These are phyloP conservation scores for Sanderia malayensis DNA, from an alignment of 30 jellyfish, hydroid and myxozoan genomes.

Conservation along the genomic window DNA sequence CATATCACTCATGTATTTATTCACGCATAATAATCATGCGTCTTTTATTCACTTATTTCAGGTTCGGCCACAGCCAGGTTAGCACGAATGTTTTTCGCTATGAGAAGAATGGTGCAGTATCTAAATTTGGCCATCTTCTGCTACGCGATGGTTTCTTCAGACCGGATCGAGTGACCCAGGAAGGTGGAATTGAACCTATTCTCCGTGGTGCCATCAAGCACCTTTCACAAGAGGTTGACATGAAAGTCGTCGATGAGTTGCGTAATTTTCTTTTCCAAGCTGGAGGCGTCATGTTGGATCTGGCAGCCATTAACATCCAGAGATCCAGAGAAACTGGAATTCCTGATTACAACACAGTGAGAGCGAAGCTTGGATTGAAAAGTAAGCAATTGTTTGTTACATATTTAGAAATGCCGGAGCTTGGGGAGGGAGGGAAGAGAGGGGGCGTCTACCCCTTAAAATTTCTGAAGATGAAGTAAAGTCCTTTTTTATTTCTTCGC, in stretches of 20 bases:
- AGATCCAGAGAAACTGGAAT: not conserved
- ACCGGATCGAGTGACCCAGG: not conserved
- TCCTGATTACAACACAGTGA: not conserved
- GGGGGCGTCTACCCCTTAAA: no score
- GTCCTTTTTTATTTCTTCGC: no score
- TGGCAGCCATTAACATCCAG: not conserved
- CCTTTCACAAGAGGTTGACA: not conserved
- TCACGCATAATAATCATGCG: no score
- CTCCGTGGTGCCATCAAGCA: not conserved
- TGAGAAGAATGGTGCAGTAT: slow-evolving; percentile 10
- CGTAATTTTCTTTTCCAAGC: not conserved
- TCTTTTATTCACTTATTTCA: slow-evolving; percentile 1
- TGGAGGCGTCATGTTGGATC: not conserved
- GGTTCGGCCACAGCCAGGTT: slow-evolving; percentile 64
- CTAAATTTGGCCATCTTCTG: not conserved
- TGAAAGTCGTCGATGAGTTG: not conserved
- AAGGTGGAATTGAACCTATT: not conserved
- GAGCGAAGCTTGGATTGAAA: not conserved
- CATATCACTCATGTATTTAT: no score
- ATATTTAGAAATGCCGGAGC: no score
- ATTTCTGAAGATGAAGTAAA: no score
- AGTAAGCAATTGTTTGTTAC: not conserved
- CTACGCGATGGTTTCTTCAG: slow-evolving; percentile 1
- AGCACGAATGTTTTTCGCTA: slow-evolving; percentile 25
- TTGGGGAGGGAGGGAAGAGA: no score